phyloP scores from a whole-genome alignment of 2,888 invertebrate genomes.

The Thereva nobilitata region DNA sequence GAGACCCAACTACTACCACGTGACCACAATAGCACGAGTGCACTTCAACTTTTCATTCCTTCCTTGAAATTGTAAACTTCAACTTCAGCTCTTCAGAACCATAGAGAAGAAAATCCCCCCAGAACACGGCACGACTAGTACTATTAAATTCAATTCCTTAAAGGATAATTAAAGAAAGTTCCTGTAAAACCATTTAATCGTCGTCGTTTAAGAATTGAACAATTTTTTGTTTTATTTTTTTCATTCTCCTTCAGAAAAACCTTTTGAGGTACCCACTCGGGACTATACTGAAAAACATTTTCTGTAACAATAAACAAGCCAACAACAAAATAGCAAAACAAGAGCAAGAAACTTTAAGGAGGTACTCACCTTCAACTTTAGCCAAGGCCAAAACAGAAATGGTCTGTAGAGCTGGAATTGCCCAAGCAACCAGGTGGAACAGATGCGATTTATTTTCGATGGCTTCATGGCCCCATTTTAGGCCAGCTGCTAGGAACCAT shows the following conservation, averaged over 20 bases:
- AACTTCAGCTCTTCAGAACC: too few species aligned
- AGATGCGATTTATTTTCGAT: conserved; percentile 97
- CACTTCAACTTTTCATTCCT: too few species aligned
- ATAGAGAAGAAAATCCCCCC: too few species aligned
- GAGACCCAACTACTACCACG: too few species aligned
- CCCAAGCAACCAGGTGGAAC: conserved; percentile 98
- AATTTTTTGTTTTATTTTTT: too few species aligned
- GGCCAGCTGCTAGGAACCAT: conserved; percentile 94
- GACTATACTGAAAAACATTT: too few species aligned
- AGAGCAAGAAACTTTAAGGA: background rate
- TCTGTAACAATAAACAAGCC: background rate
- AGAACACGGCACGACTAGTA: background rate
- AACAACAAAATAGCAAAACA: background rate
- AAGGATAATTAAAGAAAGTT: conserved; percentile 9
- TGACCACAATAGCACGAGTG: too few species aligned
- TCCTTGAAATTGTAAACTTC: too few species aligned
- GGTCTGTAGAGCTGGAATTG: conserved; percentile 92
- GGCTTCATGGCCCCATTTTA: conserved; percentile 98
- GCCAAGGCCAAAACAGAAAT: conserved; percentile 94
- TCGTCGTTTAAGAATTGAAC: background rate
- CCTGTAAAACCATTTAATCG: conserved; percentile 7
- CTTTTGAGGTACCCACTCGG: too few species aligned
- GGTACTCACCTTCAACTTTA: conserved; percentile 83
- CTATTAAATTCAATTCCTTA: background rate
- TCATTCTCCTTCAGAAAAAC: too few species aligned